These are phyloP conservation scores for Morone chrysops DNA, from an alignment of 2,113 vertebrate genomes.

Conservation along the genomic window DNA sequence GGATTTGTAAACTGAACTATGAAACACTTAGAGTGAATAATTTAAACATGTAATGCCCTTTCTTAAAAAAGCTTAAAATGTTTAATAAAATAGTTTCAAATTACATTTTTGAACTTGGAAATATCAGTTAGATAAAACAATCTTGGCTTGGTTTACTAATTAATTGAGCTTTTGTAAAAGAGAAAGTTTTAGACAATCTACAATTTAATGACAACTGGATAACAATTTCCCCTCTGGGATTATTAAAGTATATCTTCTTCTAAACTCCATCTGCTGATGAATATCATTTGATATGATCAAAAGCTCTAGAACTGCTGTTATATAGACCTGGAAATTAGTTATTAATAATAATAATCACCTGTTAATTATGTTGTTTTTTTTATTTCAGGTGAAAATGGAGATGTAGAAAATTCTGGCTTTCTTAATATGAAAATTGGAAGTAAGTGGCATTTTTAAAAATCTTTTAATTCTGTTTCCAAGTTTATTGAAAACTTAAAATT, in stretches of 20 bases:
- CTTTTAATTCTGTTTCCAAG: slow-evolving; percentile 1
- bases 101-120: neutral
- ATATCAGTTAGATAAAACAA: neutral
- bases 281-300: neutral
- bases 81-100: too few species aligned
- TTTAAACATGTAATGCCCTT: neutral
- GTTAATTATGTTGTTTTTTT: neutral
- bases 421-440: slow-evolving; percentile 85
- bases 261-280: neutral
- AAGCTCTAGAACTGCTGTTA: neutral
- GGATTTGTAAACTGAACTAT: neutral
- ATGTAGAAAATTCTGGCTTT: slow-evolving; percentile 53
- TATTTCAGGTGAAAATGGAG: slow-evolving; percentile 81
- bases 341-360: neutral
- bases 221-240: too few species aligned
- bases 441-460: slow-evolving; percentile 63
- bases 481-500: neutral
- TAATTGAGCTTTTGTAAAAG: too few species aligned
- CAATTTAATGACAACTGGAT: neutral
- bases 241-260: too few species aligned
- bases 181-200: too few species aligned
- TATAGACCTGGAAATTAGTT: too few species aligned
- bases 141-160: neutral
- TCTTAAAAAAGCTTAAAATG: neutral
- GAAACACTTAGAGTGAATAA: neutral